phyloP scores from a whole-genome alignment of 2,797 vertebrate species.

The Myotis myotis region DNA sequence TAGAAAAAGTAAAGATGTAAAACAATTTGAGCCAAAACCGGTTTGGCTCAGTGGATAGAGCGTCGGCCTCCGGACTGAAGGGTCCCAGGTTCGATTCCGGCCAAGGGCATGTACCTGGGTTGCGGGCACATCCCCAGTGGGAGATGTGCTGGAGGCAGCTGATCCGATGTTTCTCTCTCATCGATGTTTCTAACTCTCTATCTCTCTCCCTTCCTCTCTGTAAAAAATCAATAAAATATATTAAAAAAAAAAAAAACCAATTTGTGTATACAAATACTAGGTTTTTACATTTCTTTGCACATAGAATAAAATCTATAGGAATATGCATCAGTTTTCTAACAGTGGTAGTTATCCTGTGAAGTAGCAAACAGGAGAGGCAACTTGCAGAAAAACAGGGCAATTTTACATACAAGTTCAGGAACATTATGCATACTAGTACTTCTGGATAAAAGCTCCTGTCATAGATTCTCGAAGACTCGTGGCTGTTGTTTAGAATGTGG shows the following conservation, averaged over 20 bases:
- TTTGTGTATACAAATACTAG: not conserved
- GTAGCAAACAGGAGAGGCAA: not conserved
- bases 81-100: too few species aligned
- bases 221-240: too few species aligned
- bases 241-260: too few species aligned
- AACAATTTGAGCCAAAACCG: too few species aligned
- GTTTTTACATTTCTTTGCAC: not conserved
- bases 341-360: not conserved
- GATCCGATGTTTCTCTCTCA: too few species aligned
- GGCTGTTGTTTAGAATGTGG: not conserved
- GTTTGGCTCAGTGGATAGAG: too few species aligned
- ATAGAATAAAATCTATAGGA: not conserved
- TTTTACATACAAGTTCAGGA: not conserved
- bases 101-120: too few species aligned
- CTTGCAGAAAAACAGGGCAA: not conserved
- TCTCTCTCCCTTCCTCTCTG: too few species aligned
- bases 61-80: too few species aligned
- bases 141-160: too few species aligned
- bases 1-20: not conserved
- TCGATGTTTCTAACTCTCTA: too few species aligned
- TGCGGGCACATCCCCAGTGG: too few species aligned
- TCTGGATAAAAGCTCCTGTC: not conserved
- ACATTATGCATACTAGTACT: not conserved
- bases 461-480: not conserved
- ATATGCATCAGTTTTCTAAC: not conserved